Percentiles rank a stretch among this genome's conserved stretches.
These are phyloP conservation scores for Porites lobata DNA, from an alignment of 92 coral and sea anemone species.

Conservation along the genomic window DNA sequence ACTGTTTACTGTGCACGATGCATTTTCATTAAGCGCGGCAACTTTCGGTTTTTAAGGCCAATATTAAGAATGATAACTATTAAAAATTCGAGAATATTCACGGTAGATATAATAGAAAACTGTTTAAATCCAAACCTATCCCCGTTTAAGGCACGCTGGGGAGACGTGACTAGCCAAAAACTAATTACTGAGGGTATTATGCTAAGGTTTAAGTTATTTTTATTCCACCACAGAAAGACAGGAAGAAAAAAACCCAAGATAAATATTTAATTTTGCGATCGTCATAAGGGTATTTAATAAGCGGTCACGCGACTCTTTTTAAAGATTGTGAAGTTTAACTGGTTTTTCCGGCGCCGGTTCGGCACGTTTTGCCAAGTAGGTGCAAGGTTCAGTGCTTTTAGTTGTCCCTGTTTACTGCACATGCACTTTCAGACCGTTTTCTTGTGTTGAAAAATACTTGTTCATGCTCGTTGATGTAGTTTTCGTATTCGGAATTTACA, in stretches of 20 bases:
- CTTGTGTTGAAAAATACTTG: neutral
- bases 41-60: neutral
- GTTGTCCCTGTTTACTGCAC: neutral
- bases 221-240: neutral
- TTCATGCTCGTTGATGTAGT: neutral
- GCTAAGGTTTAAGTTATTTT: conserved; percentile 2
- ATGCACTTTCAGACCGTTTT: neutral
- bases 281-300: neutral
- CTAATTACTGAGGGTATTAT: conserved; percentile 10
- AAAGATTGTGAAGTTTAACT: too few relatives aligned
- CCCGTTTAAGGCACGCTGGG: neutral
- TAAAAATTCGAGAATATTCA: neutral
- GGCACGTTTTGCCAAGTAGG: neutral
- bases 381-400: neutral
- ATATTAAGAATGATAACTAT: too few relatives aligned
- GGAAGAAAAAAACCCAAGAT: neutral
- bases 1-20: neutral
- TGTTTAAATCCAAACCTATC: neutral
- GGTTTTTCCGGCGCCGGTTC: too few relatives aligned
- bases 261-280: neutral
- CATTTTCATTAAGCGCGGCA: neutral
- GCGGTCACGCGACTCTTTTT: neutral
- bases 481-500: neutral
- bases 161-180: neutral
- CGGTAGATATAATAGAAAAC: neutral